Evolutionary conservation across 2,797 vertebrate species (phyloP).

Genomic region (Sebastes taczanowskii): DNA sequence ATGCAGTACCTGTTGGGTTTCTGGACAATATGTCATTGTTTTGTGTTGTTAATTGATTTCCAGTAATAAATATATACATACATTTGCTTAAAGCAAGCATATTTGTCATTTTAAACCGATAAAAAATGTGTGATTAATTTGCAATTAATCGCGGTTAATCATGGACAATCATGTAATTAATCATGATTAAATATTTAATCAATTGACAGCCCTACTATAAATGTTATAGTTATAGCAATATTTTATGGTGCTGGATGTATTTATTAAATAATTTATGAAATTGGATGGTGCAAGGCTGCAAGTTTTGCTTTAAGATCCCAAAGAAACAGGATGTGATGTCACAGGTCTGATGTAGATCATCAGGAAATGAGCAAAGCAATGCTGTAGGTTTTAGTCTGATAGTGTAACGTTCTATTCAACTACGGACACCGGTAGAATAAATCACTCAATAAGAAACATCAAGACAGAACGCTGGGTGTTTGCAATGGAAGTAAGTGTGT

Average conservation of each 20-base stretch:
- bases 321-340: neutral
- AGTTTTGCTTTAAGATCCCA: neutral
- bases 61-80: no score
- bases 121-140: no score
- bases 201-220: neutral
- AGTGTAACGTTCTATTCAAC: neutral
- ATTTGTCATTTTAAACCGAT: no score
- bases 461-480: neutral
- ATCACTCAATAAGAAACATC: neutral
- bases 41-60: no score
- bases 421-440: neutral
- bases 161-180: no score
- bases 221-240: neutral
- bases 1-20: no score
- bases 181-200: no score
- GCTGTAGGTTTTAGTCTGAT: neutral
- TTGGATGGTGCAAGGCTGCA: neutral
- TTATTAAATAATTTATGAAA: neutral
- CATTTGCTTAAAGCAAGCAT: no score
- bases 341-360: neutral
- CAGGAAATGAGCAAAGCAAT: neutral
- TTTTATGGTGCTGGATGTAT: neutral
- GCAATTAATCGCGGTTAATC: rapidly evolving
- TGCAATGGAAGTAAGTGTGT: neutral
- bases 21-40: rapidly evolving